phyloP scores from a whole-genome alignment of 2,888 invertebrate species.

The Actias luna region DNA sequence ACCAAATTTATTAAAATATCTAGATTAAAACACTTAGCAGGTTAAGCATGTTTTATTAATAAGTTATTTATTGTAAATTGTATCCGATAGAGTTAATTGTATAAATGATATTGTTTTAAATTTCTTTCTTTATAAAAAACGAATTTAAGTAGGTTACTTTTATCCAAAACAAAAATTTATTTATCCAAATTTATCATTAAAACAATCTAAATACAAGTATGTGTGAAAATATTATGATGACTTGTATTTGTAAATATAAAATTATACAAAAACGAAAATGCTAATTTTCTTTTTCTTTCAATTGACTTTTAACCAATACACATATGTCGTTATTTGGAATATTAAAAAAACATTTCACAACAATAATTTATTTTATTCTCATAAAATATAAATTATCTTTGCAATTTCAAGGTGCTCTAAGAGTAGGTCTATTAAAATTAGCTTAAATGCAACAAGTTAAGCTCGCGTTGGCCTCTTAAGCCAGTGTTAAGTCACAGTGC shows the following conservation, averaged over 20 bases:
- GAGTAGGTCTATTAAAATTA: constrained; percentile 29
- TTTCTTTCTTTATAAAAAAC: too few species aligned
- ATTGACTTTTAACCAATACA: not conserved
- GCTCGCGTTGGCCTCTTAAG: constrained; percentile 35
- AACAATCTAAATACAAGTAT: too few species aligned
- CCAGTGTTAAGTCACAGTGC: constrained; percentile 36
- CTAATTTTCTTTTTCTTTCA: too few species aligned
- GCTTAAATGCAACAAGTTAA: constrained; percentile 61
- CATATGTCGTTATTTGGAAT: not conserved
- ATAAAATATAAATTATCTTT: not conserved
- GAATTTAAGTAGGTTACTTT: too few species aligned
- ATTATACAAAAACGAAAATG: too few species aligned
- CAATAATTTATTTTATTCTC: not conserved
- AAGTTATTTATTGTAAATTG: not conserved
- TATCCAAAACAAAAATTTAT: too few species aligned
- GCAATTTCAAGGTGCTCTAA: not conserved
- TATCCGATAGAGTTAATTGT: too few species aligned
- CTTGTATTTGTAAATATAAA: too few species aligned
- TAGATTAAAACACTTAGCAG: not conserved
- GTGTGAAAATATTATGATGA: too few species aligned
- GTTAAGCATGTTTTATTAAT: not conserved
- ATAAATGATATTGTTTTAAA: too few species aligned
- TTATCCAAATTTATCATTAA: too few species aligned
- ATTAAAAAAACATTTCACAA: not conserved
- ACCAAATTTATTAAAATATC: not conserved